phyloP scores from a whole-genome alignment of 1,140 invertebrate species.

The Archegozetes longisetosus region DNA sequence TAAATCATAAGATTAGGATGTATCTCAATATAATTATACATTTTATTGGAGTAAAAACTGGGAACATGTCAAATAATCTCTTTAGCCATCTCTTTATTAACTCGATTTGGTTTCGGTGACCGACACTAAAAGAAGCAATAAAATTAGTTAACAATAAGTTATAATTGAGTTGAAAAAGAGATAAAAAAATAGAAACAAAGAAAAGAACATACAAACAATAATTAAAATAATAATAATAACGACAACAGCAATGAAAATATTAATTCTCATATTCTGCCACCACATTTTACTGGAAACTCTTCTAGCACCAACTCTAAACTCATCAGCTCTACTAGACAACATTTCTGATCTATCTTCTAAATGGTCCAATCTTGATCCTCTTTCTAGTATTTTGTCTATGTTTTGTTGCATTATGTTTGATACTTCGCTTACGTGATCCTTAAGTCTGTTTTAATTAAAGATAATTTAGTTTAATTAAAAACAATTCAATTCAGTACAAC shows the following conservation, averaged over 20 bases:
- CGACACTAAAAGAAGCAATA: no score
- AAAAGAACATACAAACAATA: slow-evolving; percentile 11
- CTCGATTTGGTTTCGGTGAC: no score
- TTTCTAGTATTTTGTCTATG: slow-evolving; percentile 28
- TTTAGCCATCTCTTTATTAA: no score
- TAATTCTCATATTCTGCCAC: slow-evolving; percentile 25
- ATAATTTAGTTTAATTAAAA: neutral
- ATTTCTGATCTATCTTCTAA: slow-evolving; percentile 28
- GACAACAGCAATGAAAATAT: slow-evolving; percentile 13
- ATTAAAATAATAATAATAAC: slow-evolving; percentile 9
- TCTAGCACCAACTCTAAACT: slow-evolving; percentile 25
- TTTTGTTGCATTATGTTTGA: slow-evolving; percentile 30
- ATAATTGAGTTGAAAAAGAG: no score
- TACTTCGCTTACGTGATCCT: slow-evolving; percentile 29
- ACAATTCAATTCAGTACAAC: neutral
- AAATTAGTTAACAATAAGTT: no score
- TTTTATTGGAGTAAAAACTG: no score
- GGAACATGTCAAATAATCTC: no score
- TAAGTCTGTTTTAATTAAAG: slow-evolving; percentile 21
- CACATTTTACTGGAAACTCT: slow-evolving; percentile 25
- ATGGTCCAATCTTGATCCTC: slow-evolving; percentile 29
- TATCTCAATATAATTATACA: no score
- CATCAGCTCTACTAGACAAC: slow-evolving; percentile 24
- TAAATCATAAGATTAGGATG: no score
- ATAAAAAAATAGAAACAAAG: no score